These are phyloP conservation scores for Notocelia uddmanniana DNA, from an alignment of 2,888 invertebrate species.

Conservation along the genomic window DNA sequence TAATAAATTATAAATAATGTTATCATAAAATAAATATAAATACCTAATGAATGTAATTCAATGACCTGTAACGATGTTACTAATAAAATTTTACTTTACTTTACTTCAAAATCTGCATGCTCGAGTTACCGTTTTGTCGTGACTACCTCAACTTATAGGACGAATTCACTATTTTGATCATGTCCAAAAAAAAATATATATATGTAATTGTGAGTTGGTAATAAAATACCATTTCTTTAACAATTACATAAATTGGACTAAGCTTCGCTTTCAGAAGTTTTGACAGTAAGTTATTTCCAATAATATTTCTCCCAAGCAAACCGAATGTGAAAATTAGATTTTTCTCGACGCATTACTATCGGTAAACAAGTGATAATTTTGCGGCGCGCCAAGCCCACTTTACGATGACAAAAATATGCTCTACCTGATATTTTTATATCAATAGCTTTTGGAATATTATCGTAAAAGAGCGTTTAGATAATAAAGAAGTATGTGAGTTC, in stretches of 20 bases:
- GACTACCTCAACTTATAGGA: not conserved
- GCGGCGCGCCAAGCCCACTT: slow-evolving; percentile 31
- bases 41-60: too few species aligned
- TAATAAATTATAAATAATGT: too few species aligned
- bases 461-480: slow-evolving; percentile 19
- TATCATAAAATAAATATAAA: too few species aligned
- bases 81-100: not conserved
- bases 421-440: slow-evolving; percentile 42
- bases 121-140: not conserved
- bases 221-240: not conserved
- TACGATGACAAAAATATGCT: slow-evolving; percentile 41
- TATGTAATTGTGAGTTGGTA: too few species aligned
- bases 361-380: slow-evolving; percentile 45
- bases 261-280: not conserved
- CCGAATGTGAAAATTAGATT: slow-evolving; percentile 1
- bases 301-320: slow-evolving; percentile 8
- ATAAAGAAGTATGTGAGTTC: too few species aligned
- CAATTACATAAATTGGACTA: not conserved
- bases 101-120: not conserved
- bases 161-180: not conserved
- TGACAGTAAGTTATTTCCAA: not conserved
- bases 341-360: slow-evolving; percentile 18
- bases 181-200: not conserved
- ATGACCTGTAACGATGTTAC: too few species aligned
- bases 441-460: slow-evolving; percentile 42